Evolutionary conservation across 1,140 invertebrate species (phyloP), one percentile per base, ranked within the genome.

Genomic region (Coptotermes formosanus): DNA sequence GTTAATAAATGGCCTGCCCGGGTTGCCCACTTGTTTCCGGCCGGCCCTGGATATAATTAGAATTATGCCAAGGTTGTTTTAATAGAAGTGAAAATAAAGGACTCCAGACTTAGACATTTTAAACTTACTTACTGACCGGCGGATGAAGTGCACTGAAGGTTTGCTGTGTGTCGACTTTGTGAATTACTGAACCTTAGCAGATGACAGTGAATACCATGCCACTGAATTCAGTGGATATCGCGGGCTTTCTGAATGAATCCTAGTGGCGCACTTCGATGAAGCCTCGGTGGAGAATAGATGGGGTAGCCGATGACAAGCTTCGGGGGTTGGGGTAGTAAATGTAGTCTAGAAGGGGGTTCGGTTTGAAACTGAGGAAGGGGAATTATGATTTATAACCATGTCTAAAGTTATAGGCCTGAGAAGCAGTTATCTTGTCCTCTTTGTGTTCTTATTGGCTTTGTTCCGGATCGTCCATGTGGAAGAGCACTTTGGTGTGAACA

Each of bases 351-450:
- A 43, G 82, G 25, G 48, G 32, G 25, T 83, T 38, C 23, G 25
- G 82, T 25, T n/a, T 55, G 82, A 45, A 55, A 55, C 44, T 45
- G 2, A 30, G 82, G 48, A 83, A 55, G 82, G 82, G 82, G 82
- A 83, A 55, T 45, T 83, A 83, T 83, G 82, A 83, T 83, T 83
- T 83, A 83, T 83, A 83, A 83, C 82, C 82, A 45, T 83, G 82
- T 83, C 82, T 83, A 38, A 83, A 45, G 82, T 83, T 83, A 25
- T 55, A 45, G 82, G 82, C 30, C n/a, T 64, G 59, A 64, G 19
- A 7, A 64, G 25, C 59, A n/a, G 19, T 64, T 64, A 64, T 64
- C 59, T 64, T 64, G 59, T 64, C 59, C 16, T 64, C 59, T 64
- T 64, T n/a, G 12, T n/a, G 59, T 64, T 64, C 59, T 23, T 64